Percentiles rank a stretch among this genome's conserved stretches.
phyloP scores from a whole-genome alignment of 2,113 vertebrate genomes.

The Gnathonemus longibarbis region DNA sequence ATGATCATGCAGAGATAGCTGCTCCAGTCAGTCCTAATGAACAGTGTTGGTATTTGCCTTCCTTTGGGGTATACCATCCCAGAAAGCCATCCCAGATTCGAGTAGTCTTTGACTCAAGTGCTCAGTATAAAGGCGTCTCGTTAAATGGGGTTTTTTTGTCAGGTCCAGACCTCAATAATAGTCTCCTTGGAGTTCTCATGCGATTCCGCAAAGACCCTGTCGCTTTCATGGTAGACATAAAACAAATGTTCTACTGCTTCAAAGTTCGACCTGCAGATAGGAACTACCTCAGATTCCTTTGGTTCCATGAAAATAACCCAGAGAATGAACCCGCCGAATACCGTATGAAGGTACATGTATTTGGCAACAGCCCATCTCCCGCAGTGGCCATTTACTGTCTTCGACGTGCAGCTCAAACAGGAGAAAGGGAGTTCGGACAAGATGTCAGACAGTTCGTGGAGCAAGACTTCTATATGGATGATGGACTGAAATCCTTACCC shows the following conservation, averaged over 20 bases:
- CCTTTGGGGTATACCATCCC: no score
- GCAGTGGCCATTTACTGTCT: slow-evolving; percentile 20
- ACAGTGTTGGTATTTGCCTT: not conserved
- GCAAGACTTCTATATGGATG: no score
- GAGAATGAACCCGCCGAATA: slow-evolving; percentile 19
- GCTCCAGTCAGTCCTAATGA: not conserved
- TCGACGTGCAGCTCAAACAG: not conserved
- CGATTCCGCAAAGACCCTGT: no score
- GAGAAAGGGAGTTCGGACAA: not conserved
- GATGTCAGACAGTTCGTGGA: no score
- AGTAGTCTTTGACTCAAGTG: no score
- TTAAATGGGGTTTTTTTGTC: no score
- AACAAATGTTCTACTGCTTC: slow-evolving; percentile 5
- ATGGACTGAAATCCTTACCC: not conserved
- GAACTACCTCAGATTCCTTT: slow-evolving; percentile 21
- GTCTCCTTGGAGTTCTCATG: no score
- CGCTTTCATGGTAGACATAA: no score
- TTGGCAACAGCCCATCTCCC: not conserved
- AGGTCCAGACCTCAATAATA: no score
- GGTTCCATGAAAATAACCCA: slow-evolving; percentile 21
- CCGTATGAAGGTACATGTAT: slow-evolving; percentile 28
- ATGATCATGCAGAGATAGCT: slow-evolving; percentile 18
- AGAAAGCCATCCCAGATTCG: no score
- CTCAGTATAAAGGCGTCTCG: no score
- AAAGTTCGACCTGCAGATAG: slow-evolving; percentile 11